Evolutionary conservation across 1,140 invertebrate species (phyloP).

Genomic region (Drosophila willistoni): DNA sequence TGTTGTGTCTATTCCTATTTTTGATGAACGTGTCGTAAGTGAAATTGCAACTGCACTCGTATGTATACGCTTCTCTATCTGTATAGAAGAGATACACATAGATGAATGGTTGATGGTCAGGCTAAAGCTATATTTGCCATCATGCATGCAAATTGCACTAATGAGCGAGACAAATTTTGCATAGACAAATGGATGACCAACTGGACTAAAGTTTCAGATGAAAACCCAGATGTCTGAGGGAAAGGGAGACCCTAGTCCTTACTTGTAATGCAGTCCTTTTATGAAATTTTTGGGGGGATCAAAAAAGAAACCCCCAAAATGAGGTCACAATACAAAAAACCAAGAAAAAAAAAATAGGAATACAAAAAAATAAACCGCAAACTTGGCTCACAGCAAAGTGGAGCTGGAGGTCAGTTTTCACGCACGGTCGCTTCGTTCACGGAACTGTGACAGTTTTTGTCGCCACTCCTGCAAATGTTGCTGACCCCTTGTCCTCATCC

Average conservation of each 20-base stretch:
- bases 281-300: slow-evolving; percentile 15
- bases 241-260: not conserved
- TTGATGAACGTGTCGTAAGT: slow-evolving; percentile 58
- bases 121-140: slow-evolving; percentile 65
- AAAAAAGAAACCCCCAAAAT: slow-evolving; percentile 38
- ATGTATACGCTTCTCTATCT: slow-evolving; percentile 19
- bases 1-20: slow-evolving; percentile 15
- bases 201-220: slow-evolving; percentile 1
- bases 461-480: slow-evolving; percentile 29
- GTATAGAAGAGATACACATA: slow-evolving; percentile 52
- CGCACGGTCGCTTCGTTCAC: slow-evolving; percentile 59
- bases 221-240: not conserved
- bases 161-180: slow-evolving; percentile 73
- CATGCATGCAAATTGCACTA: slow-evolving; percentile 80
- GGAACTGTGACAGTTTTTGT: slow-evolving; percentile 61
- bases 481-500: not conserved
- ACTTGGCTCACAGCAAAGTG: slow-evolving; percentile 18
- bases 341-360: slow-evolving; percentile 7
- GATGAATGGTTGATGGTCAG: slow-evolving; percentile 42
- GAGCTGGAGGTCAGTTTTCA: slow-evolving; percentile 64
- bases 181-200: slow-evolving; percentile 65
- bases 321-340: slow-evolving; percentile 35
- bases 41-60: slow-evolving; percentile 42
- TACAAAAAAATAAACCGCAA: slow-evolving; percentile 37
- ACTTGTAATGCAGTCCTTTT: not conserved